Evolutionary conservation across 2,888 invertebrate species (phyloP), one percentile per base, ranked within the genome.

Genomic region (Caenorhabditis angaria): DNA sequence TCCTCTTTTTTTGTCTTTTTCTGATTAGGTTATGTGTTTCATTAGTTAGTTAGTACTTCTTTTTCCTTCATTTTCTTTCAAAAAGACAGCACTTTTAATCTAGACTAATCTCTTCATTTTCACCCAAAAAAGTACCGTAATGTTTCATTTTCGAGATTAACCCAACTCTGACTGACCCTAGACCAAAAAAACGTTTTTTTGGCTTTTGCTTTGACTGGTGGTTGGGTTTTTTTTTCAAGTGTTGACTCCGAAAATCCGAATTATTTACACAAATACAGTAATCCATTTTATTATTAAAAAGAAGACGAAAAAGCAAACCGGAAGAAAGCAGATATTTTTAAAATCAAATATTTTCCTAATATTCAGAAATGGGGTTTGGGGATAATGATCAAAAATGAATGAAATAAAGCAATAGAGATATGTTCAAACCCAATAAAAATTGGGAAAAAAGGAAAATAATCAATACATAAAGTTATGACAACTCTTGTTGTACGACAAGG

Each of bases 21-120:
- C 53, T 67, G 71, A 72, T 72, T 67, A 72, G 71, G 67, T 67
- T 67, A 72, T 50, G 64, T 57, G 63, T 55, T 63, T 61, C 61
- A 56, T 65, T 62, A n/a, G n/a, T n/a, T n/a, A n/a, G n/a, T n/a
- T n/a, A 70, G 58, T 61, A 57, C 62, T 53, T 20, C 41, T 47
- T 59, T 61, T 53, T 50, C 47, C 58, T 54, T 54, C 61, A 65
- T 63, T 59, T 47, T 57, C 20, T 61, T 54, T 58, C 35, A 28
- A 12, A 24, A 4, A 0, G 22, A 32, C 28, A 50, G 70, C 29
- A 54, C 70, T 70, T 62, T 29, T 70, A 65, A 70, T 70, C 70
- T 61, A 65, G 55, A 54, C 47, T 54, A 66, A 53, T 60, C 61
- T 27, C 48, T 41, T 35, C 62, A 41, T 41, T 20, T 10, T 54